Conservation (phyloP, 2,797 vertebrate genomes). For the Myotis daubentonii region DNA sequence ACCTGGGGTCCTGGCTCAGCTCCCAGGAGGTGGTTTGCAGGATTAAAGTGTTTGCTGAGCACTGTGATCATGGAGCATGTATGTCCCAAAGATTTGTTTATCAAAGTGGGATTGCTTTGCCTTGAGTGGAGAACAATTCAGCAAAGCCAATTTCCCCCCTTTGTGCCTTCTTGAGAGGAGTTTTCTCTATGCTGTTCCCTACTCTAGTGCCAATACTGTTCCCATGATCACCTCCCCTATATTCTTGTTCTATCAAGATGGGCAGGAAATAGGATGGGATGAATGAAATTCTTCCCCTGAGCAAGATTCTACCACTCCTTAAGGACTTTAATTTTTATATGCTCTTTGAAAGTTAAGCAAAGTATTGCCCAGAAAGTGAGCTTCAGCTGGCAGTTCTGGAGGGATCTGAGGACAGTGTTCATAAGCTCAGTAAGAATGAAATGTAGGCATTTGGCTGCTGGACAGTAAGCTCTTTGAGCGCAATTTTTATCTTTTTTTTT, state of each 20-base stretch:
- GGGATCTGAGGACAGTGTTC: not conserved
- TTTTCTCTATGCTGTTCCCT: not conserved
- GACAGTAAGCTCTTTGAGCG: not conserved
- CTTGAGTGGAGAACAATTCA: not conserved
- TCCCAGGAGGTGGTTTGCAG: not conserved
- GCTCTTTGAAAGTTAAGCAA: conserved; percentile 37
- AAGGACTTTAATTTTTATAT: conserved; percentile 12
- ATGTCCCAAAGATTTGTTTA: not conserved
- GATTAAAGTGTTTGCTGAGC: not conserved
- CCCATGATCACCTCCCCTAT: not conserved
- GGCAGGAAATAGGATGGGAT: not conserved
- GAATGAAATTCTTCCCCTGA: not conserved
- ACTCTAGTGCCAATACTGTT: not conserved
- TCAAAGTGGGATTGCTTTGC: not conserved
- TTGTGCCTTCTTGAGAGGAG: not conserved
- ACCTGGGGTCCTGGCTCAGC: not conserved
- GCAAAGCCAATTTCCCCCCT: not conserved
- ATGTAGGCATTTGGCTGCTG: not conserved
- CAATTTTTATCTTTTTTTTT: not conserved
- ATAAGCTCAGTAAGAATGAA: not conserved
- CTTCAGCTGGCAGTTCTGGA: not conserved
- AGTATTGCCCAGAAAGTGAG: conserved; percentile 16
- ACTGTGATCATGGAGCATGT: not conserved
- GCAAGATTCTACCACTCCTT: not conserved
- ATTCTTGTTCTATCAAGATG: not conserved